Conservation (phyloP, 2,797 vertebrate species). For the Bucorvus abyssinicus region DNA sequence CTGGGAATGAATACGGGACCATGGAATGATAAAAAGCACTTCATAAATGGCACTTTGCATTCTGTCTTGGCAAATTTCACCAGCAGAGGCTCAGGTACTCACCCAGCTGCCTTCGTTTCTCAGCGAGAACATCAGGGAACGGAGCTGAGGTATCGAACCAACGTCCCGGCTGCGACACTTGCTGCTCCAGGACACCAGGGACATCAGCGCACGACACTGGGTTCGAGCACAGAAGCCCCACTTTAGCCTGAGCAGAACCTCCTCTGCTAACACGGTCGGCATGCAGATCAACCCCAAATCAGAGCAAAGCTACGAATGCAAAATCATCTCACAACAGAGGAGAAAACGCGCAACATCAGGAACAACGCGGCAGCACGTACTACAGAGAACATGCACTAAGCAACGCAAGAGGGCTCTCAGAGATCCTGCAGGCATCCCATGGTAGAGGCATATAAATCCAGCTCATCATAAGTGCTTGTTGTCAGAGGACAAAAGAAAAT, state of each 20-base stretch:
- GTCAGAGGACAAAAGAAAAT: conserved; percentile 45
- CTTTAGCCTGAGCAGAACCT: conserved; percentile 68
- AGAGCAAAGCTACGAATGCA: conserved; percentile 38
- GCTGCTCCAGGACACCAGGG: conserved; percentile 68
- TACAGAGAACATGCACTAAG: conserved; percentile 57
- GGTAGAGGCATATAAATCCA: not conserved
- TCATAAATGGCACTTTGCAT: conserved; percentile 17
- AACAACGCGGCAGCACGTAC: not conserved
- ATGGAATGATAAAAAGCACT: conserved; percentile 44
- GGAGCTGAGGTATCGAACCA: conserved; percentile 66
- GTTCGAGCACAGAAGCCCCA: conserved; percentile 66
- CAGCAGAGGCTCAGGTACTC: conserved; percentile 60
- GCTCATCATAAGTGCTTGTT: conserved; percentile 27
- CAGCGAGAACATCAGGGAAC: conserved; percentile 68
- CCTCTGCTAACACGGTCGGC: conserved; percentile 53
- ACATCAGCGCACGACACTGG: conserved; percentile 67
- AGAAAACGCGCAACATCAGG: not conserved
- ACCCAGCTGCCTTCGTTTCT: conserved; percentile 64
- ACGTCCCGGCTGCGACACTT: conserved; percentile 63
- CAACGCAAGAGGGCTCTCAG: not conserved
- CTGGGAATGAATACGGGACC: conserved; percentile 10
- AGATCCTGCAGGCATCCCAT: conserved; percentile 13
- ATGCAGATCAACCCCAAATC: conserved; percentile 62
- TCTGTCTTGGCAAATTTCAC: conserved; percentile 33
- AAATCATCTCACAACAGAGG: conserved; percentile 22